phyloP scores from a whole-genome alignment of 2,113 vertebrate genomes.

The Anthoscopus minutus region DNA sequence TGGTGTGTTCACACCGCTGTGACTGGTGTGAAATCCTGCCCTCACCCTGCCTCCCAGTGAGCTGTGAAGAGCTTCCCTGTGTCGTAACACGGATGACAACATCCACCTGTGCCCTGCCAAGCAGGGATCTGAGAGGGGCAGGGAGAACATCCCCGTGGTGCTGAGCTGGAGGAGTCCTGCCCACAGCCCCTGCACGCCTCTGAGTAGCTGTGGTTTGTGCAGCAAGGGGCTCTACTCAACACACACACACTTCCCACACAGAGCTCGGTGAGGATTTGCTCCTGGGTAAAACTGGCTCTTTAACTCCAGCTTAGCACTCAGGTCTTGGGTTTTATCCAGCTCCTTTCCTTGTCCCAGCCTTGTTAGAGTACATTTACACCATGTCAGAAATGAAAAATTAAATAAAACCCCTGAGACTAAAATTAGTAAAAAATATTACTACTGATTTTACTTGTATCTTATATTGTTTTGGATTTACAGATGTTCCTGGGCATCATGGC shows the following conservation, averaged over 20 bases:
- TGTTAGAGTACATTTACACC: not conserved
- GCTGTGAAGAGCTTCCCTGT: conserved; percentile 37
- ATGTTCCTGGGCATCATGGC: not conserved
- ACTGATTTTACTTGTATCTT: not conserved
- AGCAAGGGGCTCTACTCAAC: not conserved
- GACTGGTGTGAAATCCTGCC: conserved; percentile 34
- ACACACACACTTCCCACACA: fast-evolving
- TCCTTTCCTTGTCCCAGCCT: not conserved
- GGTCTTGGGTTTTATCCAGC: not conserved
- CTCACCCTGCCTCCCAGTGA: conserved; percentile 45
- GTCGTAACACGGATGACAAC: conserved; percentile 38
- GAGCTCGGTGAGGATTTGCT: not conserved
- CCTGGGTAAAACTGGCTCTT: not conserved
- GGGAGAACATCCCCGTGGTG: not conserved
- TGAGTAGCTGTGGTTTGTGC: not conserved
- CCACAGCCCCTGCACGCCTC: not conserved
- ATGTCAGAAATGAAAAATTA: not conserved
- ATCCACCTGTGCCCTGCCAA: not conserved
- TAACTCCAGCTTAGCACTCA: not conserved
- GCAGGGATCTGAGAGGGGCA: not conserved
- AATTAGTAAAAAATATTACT: not conserved
- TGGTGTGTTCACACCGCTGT: not conserved
- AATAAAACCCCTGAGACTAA: not conserved
- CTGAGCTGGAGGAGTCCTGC: not conserved
- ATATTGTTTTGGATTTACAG: fast-evolving